A percentile compares a stretch with the other conserved stretches of the same genome.
Conservation (phyloP, 2,797 vertebrate genomes). For the Basileuterus tristriatus region DNA sequence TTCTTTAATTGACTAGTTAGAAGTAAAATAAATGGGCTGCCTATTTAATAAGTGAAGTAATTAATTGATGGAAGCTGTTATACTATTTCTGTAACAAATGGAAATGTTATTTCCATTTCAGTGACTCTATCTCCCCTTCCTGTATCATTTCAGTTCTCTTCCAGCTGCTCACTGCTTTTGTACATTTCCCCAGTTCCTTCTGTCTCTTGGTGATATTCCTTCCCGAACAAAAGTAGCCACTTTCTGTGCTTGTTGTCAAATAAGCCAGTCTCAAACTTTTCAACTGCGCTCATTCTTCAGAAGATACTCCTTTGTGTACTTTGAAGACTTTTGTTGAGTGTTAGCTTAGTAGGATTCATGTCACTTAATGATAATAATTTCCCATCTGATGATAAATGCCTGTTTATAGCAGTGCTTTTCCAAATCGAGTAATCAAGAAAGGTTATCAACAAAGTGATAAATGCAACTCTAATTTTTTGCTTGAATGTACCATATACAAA, state of each 20-base stretch:
- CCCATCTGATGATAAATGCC: neutral
- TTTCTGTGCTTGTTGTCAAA: neutral
- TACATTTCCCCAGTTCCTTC: neutral
- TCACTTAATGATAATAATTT: neutral
- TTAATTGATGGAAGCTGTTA: neutral
- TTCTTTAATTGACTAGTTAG: neutral
- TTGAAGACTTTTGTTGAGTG: neutral
- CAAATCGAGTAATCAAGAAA: neutral
- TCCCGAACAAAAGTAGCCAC: neutral
- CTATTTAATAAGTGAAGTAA: neutral
- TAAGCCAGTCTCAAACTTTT: neutral
- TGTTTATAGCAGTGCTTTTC: neutral
- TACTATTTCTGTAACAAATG: neutral
- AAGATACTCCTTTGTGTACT: neutral
- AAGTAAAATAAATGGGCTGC: neutral
- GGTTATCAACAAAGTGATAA: neutral
- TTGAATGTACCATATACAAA: neutral
- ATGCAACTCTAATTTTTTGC: neutral
- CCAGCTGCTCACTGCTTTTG: rapidly evolving
- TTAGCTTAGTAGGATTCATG: neutral
- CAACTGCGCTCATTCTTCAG: neutral
- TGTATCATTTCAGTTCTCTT: neutral
- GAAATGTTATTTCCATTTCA: neutral
- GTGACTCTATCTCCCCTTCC: neutral
- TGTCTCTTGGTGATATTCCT: neutral